phyloP scores from a whole-genome alignment of 2,888 invertebrate species.

The Diaphora mendica region DNA sequence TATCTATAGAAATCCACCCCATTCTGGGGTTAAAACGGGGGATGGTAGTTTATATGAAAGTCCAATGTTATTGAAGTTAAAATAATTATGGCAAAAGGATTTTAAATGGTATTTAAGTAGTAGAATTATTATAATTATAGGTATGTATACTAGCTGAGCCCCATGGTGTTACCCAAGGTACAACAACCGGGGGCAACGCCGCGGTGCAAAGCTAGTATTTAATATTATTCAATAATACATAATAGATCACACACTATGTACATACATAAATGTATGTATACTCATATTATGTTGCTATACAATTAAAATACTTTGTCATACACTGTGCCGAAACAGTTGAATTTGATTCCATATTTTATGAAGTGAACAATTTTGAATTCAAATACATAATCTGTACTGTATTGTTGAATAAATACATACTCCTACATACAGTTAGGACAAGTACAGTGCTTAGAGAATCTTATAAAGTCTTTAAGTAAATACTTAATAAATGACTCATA shows the following conservation, averaged over 20 bases:
- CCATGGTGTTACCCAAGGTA: no score
- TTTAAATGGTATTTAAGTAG: no score
- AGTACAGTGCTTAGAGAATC: background rate
- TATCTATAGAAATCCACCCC: no score
- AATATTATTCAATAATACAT: background rate
- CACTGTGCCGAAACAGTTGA: background rate
- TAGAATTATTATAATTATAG: no score
- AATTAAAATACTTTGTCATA: conserved; percentile 1
- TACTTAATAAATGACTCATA: background rate
- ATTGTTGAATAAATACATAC: conserved; percentile 1
- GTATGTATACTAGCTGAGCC: no score
- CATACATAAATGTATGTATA: background rate
- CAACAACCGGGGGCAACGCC: no score
- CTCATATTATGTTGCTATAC: background rate
- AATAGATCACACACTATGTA: background rate
- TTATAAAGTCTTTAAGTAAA: background rate
- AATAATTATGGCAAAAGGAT: no score
- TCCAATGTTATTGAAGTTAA: no score
- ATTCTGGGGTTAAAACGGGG: no score
- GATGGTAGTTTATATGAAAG: no score
- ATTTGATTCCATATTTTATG: background rate
- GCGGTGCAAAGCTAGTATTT: no score
- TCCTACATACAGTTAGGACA: background rate
- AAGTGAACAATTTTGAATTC: conserved; percentile 2
- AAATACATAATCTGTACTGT: conserved; percentile 5